Evolutionary conservation across 2,113 vertebrate genomes (phyloP), one percentile per base, ranked within the genome.

Genomic region (Neodontobutis hainanensis): DNA sequence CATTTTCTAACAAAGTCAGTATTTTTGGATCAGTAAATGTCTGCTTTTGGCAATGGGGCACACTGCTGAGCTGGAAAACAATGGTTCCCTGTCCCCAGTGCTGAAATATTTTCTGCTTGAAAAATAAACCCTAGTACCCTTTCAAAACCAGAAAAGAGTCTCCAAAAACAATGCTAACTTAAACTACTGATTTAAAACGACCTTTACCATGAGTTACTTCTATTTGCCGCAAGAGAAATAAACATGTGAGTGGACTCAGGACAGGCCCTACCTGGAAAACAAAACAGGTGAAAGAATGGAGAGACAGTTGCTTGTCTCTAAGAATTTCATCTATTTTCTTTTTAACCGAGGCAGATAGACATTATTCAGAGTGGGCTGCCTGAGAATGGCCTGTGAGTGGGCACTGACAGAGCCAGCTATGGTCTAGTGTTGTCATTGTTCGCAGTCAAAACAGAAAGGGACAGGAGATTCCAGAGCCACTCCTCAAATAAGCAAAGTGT

Each of bases 401-500:
- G 61, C 62, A 65, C 34, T 45, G 70, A 80, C 76, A 64, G 67
- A 6, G 73, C 71, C 78, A 73, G 46, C 58, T 46, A 62, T 65
- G 9, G 12, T 12, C 34, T 15, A 10, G 1, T n/a, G 52, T 38
- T 55, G 14, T 6, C 69, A 40, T 64, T 73, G 56, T 43, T 57
- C 61, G 10, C 4, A 56, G 68, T 66, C 80, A 58, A 81, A 82
- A 84, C 15, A 81, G 66, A 81, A 27, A 75, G 61, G 70, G 82
- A 73, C 79, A 70, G 64, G 42, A 65, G 83, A 81, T 87, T 88
- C 78, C 76, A 82, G 4, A 51, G 70, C 3, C 55, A 63, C 78
- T 87, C 75, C 67, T 75, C 74, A 87, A 88, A 90, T 86, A 87
- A 87, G 86, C 85, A 83, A 52, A 67, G 34, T 61, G 9, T 43